These are phyloP conservation scores for Brachyopa scutellaris DNA, from an alignment of 2,888 invertebrate genomes.

Conservation along the genomic window DNA sequence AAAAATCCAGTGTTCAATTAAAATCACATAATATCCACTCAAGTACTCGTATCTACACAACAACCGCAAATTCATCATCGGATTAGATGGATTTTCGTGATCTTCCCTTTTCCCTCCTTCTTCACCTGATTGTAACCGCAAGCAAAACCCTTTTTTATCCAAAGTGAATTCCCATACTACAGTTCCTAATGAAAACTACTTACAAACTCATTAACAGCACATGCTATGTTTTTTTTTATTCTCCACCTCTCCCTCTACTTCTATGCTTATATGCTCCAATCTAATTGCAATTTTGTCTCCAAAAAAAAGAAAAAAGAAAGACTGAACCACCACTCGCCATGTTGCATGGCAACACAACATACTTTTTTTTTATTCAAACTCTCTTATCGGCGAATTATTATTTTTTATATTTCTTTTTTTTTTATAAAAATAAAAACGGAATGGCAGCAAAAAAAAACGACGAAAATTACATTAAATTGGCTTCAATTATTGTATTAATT, in stretches of 20 bases:
- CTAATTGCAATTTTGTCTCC: constrained; percentile 64
- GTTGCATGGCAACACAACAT: constrained; percentile 68
- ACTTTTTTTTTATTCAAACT: constrained; percentile 53
- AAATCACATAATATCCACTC: constrained; percentile 9
- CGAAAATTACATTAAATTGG: constrained; percentile 81
- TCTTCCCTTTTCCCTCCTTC: too few relatives aligned
- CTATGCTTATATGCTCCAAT: constrained; percentile 16
- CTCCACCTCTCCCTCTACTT: neutral
- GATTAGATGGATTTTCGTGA: neutral
- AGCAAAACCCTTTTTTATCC: too few relatives aligned
- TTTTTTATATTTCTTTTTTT: constrained; percentile 16
- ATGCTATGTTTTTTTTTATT: constrained; percentile 35
- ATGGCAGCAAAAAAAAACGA: constrained; percentile 77
- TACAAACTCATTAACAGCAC: constrained; percentile 65
- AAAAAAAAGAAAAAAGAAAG: constrained; percentile 5
- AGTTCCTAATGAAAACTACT: constrained; percentile 26
- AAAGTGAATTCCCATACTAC: neutral
- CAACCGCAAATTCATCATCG: neutral
- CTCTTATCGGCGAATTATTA: constrained; percentile 34
- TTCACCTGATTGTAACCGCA: too few relatives aligned
- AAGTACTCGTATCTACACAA: too few relatives aligned
- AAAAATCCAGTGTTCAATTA: constrained; percentile 30
- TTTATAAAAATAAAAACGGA: constrained; percentile 69
- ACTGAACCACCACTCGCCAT: constrained; percentile 31
- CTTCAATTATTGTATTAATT: constrained; percentile 82